These are phyloP conservation scores for Eleginops maclovinus DNA, from an alignment of 2,113 vertebrate species.

Conservation along the genomic window DNA sequence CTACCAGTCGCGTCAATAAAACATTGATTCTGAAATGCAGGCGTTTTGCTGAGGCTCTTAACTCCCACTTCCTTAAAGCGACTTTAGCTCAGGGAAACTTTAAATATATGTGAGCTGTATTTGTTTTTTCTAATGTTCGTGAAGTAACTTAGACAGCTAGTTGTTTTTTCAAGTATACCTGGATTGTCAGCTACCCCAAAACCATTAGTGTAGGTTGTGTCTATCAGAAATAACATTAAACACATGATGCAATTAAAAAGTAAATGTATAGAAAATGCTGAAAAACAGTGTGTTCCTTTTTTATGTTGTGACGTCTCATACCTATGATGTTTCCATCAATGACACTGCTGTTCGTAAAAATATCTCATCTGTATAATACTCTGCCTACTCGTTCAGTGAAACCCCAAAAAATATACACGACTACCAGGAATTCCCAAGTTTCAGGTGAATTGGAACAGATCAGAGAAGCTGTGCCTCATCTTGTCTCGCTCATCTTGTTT, in stretches of 20 bases:
- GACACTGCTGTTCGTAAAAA: neutral
- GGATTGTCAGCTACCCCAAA: neutral
- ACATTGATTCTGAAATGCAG: constrained; percentile 59
- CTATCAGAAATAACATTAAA: neutral
- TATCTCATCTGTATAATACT: constrained; percentile 34
- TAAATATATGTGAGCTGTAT: neutral
- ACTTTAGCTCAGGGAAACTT: constrained; percentile 21
- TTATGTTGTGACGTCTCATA: constrained; percentile 16
- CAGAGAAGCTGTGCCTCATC: constrained; percentile 41
- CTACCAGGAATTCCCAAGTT: constrained; percentile 61
- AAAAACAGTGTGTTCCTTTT: neutral
- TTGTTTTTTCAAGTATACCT: neutral
- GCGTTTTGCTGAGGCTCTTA: constrained; percentile 30
- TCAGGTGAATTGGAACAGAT: constrained; percentile 54
- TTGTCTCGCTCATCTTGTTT: constrained; percentile 31
- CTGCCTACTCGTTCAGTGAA: constrained; percentile 1
- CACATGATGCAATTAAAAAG: neutral
- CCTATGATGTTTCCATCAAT: constrained; percentile 20
- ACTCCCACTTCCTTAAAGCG: neutral
- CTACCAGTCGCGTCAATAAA: constrained; percentile 57
- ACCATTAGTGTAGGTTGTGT: neutral
- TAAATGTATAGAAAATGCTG: neutral
- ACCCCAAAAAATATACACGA: neutral
- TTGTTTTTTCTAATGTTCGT: constrained; percentile 1
- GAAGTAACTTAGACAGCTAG: neutral